Percentiles rank a stretch among this genome's conserved stretches.
phyloP scores from a whole-genome alignment of 2,113 vertebrate genomes.

The Nycticebus coucang region DNA sequence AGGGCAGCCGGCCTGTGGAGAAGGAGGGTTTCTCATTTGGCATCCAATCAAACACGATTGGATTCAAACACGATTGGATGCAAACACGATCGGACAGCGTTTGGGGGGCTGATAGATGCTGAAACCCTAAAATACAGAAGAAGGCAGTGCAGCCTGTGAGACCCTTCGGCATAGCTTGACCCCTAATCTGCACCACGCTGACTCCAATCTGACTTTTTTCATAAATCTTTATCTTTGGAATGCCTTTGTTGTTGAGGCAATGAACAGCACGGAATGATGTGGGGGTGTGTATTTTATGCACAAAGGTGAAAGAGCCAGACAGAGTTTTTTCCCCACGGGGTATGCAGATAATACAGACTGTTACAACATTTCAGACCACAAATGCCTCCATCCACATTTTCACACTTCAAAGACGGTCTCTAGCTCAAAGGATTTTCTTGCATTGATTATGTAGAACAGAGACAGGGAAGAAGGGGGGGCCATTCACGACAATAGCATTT shows the following conservation, averaged over 20 bases:
- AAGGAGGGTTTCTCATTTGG: constrained; percentile 71
- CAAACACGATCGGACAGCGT: constrained; percentile 54
- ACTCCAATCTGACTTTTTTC: constrained; percentile 44
- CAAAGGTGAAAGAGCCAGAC: neutral
- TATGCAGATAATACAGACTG: neutral
- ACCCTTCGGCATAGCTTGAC: neutral
- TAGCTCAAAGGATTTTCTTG: neutral
- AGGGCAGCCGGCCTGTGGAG: constrained; percentile 58
- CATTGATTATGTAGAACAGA: neutral
- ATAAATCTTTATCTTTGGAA: constrained; percentile 13
- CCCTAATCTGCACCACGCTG: constrained; percentile 14
- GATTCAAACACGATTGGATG: too few species aligned
- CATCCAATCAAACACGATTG: constrained; percentile 77
- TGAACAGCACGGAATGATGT: neutral
- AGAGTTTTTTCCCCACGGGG: neutral
- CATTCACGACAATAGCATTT: rapidly evolving
- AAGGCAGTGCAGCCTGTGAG: neutral
- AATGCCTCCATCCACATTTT: neutral
- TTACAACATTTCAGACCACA: neutral
- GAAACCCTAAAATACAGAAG: neutral
- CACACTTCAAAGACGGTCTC: rapidly evolving
- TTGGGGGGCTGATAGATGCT: constrained; percentile 53
- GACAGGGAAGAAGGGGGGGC: neutral
- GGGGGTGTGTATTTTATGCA: neutral
- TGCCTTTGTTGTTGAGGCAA: neutral